Conservation (phyloP, 2,797 vertebrate species). For the Hippopotamyrus pictus region DNA sequence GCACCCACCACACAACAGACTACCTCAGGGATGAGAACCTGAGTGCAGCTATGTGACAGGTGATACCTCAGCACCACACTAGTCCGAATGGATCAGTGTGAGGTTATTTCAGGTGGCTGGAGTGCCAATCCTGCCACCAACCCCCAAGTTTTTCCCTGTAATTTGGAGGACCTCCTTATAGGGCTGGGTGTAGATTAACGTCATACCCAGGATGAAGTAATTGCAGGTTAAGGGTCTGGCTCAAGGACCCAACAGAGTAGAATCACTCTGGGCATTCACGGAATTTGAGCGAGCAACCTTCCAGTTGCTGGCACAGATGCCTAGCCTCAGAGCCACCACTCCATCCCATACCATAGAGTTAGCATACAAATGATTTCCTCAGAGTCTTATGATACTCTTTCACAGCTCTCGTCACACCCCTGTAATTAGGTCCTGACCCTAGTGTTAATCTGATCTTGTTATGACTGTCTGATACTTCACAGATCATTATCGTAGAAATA, state of each 20-base stretch:
- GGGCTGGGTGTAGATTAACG: background rate
- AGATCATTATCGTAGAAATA: background rate
- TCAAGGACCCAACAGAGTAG: background rate
- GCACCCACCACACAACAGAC: background rate
- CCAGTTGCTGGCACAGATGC: background rate
- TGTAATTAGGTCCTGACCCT: background rate
- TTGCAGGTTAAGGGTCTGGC: background rate
- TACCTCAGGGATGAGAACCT: background rate
- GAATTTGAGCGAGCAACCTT: background rate
- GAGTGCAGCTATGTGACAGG: background rate
- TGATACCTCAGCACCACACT: background rate
- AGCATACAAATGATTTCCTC: background rate
- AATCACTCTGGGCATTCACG: background rate
- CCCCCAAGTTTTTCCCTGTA: background rate
- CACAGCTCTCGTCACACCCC: background rate
- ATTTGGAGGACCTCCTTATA: background rate
- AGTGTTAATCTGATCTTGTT: background rate
- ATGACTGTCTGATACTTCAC: background rate
- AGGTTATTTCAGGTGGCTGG: background rate
- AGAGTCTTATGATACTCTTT: background rate
- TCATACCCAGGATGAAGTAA: background rate
- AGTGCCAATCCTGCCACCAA: background rate
- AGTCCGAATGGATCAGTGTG: background rate
- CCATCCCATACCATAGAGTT: background rate
- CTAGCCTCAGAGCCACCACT: background rate